Evolutionary conservation across 2,888 invertebrate species (phyloP).

Genomic region (Rhagonycha lutea): DNA sequence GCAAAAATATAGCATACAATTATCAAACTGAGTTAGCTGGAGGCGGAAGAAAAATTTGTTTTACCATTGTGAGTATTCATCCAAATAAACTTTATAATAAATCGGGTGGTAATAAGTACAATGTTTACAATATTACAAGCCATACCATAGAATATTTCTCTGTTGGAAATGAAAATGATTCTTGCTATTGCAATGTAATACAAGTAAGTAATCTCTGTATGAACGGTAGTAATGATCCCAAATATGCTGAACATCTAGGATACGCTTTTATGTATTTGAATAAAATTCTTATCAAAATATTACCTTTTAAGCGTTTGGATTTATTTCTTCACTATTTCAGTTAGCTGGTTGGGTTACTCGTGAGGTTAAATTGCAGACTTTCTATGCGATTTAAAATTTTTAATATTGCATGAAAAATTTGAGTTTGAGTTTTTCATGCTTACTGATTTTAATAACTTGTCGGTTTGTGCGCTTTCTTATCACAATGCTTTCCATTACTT

Average conservation of each 20-base stretch:
- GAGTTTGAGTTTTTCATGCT: neutral
- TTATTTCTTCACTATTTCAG: neutral
- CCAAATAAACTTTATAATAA: no score
- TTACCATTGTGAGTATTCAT: no score
- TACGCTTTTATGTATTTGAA: neutral
- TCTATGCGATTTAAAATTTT: neutral
- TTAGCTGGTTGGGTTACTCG: neutral
- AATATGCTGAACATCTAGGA: neutral
- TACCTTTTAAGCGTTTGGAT: neutral
- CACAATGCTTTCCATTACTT: neutral
- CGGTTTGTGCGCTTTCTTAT: neutral
- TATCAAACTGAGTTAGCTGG: no score
- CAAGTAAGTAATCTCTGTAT: no score
- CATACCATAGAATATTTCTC: no score
- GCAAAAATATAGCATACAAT: no score
- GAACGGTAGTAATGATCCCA: neutral
- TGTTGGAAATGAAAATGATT: no score
- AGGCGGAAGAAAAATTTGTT: no score
- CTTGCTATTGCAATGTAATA: no score
- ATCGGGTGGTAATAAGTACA: no score
- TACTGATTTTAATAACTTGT: neutral
- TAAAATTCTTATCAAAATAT: neutral
- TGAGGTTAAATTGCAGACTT: neutral
- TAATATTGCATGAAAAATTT: neutral
- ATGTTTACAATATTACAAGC: no score